Conservation (phyloP, 23 tunicate species). For the Ciona savignyi region DNA sequence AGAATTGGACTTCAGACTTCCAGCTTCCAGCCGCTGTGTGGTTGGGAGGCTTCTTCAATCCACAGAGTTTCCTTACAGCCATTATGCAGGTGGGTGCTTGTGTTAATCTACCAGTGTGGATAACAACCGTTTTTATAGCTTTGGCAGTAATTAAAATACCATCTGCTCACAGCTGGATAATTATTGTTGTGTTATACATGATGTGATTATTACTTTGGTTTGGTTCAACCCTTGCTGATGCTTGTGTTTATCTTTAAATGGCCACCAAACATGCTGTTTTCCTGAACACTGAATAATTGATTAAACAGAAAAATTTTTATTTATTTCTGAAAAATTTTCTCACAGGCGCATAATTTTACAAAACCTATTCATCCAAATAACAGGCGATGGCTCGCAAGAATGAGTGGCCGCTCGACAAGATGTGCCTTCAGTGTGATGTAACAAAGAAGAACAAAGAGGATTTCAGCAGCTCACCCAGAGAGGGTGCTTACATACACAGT, state of each 20-base stretch:
- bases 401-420: constrained; percentile 99
- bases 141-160: too few relatives aligned
- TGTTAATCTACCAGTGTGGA: too few relatives aligned
- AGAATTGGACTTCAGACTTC: constrained; percentile 93
- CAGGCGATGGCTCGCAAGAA: constrained; percentile 97
- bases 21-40: constrained; percentile 93
- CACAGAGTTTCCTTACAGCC: constrained; percentile 97
- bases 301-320: not conserved
- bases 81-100: constrained; percentile 81
- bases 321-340: not conserved
- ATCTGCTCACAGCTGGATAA: too few relatives aligned
- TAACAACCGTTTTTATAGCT: too few relatives aligned
- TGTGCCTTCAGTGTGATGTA: constrained; percentile 97
- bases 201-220: not conserved
- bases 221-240: not conserved
- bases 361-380: not conserved
- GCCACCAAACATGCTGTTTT: not conserved
- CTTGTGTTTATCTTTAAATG: not conserved
- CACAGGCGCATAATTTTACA: too few relatives aligned
- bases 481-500: constrained; percentile 96
- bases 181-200: too few relatives aligned
- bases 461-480: constrained; percentile 93
- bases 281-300: not conserved
- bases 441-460: constrained; percentile 93
- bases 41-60: constrained; percentile 98